Base-by-base conservation (phyloP, 2,888 invertebrate genomes). In the Latrodectus elegans region DNA sequence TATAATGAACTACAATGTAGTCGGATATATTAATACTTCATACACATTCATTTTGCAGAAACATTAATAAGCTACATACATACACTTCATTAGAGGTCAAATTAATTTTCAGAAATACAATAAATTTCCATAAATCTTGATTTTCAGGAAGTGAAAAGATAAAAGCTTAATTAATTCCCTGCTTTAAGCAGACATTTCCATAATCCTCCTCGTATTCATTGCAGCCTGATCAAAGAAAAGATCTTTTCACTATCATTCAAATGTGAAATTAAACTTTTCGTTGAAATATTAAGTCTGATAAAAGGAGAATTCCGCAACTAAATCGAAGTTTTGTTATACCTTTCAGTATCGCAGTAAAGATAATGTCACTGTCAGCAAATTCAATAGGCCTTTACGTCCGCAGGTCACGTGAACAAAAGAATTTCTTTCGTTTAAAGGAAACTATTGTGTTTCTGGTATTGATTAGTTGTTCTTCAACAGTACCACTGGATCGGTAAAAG, bases 361-460 rank as follows among this genome's bases (percentile, higher is more conserved):
- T 60, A 60, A 60, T 53, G 53, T 60, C 60, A 60, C 3, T 60
- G 60, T 60, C 60, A 60, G 55, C 79, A 71, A 53, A 70, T 71
- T 76, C 64, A 77, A 72, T 71, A 71, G 70, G 38, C 22, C 68
- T 51, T 83, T 83, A 77, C 26, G 52, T 77, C 75, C 72, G 68
- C 72, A 76, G 76, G 65, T 76, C 70, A 71, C 60, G 71, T 52
- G 83, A 83, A 83, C 70, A 83, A 83, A 83, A 65, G 71, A 83
- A 72, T 53, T 71, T 76, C 70, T 83, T 72, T 53, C 51, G 76
- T 83, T 83, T 83, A 83, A 83, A 83, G 76, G 55, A 83, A 83
- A 83, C 76, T 83, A 83, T 83, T 83, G 83, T 77, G 83, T 83
- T 83, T 75, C 64, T 81, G 49, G 76, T 83, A 83, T 83, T 83